phyloP scores from a whole-genome alignment of 2,888 invertebrate genomes.

The Odontomyia ornata region DNA sequence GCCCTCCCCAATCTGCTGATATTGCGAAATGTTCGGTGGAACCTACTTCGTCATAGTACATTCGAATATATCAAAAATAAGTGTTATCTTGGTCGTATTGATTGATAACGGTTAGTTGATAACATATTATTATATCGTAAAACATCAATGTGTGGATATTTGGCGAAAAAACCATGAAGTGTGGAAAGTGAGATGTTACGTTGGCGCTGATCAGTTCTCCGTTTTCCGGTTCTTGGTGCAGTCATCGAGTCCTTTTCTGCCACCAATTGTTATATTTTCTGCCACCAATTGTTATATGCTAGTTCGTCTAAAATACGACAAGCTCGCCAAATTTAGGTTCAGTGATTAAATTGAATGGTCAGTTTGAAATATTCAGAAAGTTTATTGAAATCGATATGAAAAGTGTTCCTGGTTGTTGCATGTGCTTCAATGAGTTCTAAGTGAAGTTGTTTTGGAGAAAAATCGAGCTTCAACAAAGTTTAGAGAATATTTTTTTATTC shows the following conservation, averaged over 20 bases:
- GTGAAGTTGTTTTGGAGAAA: no score
- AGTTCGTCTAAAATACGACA: no score
- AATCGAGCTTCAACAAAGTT: no score
- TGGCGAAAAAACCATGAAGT: slow-evolving; percentile 12
- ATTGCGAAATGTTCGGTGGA: not conserved
- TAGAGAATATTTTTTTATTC: no score
- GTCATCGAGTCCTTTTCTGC: not conserved
- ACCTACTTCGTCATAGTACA: not conserved
- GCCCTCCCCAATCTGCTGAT: not conserved
- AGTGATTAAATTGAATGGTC: no score
- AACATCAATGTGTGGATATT: slow-evolving; percentile 27
- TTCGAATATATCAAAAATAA: not conserved
- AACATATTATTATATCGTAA: slow-evolving; percentile 25
- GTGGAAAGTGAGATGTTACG: not conserved
- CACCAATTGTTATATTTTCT: no score
- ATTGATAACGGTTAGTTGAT: slow-evolving; percentile 39
- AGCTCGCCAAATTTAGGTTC: no score
- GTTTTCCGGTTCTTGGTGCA: slow-evolving; percentile 12
- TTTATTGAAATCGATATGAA: no score
- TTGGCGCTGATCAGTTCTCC: slow-evolving; percentile 28
- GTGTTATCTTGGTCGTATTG: slow-evolving; percentile 38
- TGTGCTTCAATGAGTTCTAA: no score
- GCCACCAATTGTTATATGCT: no score
- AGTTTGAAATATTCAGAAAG: no score
- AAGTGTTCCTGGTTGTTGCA: no score